Base-by-base conservation (phyloP, 2,113 vertebrate genomes). In the Centropus unirufus region DNA sequence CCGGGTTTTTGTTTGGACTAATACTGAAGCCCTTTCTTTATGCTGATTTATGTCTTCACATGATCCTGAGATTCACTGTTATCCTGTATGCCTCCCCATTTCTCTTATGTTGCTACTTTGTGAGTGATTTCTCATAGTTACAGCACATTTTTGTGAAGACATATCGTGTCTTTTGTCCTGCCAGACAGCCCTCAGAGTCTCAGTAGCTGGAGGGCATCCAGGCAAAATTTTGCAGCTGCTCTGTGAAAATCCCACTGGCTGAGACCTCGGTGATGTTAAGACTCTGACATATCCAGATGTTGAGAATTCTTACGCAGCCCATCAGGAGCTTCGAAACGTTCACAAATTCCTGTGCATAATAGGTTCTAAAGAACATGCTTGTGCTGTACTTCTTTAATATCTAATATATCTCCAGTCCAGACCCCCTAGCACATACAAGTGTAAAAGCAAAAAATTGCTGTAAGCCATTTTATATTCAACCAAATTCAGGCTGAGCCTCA, bases 161-260 rank as follows among this genome's bases (percentile, higher is more conserved):
- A 47, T 24, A 46, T 76, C 9, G 19, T 57, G 46, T 77, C 72
- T 22, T 66, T 62, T 79, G 40, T 70, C 64, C 72, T 94, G 87
- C 93, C 90, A 92, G 92, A 77, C 82, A 24, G 40, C 26, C 85
- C 82, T 93, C 32, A 2, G 91, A 84, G 74, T 23, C 47, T 15
- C 61, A 23, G 70, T 13, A 90, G 76, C 85, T 94, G 92, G 88
- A 93, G 72, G 44, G 90, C 76, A 96, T 85, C 92, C 96, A 90
- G 88, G 73, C n/a, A 90, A 57, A 49, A 86, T 80, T 88, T 77
- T 95, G 70, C 87, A 96, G 84, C 87, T 90, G 84, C 82, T 84
- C 76, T 80, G 30, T 91, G 81, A 76, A 89, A 93, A 83, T 80
- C 91, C 70, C 74, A 27, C 49, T 42, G 78, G 54, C 74, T 76